A percentile compares a stretch with the other conserved stretches of the same genome.
These are phyloP conservation scores for Zoanthus sociatus DNA, from an alignment of 92 coral and sea anemone genomes.

Conservation along the genomic window DNA sequence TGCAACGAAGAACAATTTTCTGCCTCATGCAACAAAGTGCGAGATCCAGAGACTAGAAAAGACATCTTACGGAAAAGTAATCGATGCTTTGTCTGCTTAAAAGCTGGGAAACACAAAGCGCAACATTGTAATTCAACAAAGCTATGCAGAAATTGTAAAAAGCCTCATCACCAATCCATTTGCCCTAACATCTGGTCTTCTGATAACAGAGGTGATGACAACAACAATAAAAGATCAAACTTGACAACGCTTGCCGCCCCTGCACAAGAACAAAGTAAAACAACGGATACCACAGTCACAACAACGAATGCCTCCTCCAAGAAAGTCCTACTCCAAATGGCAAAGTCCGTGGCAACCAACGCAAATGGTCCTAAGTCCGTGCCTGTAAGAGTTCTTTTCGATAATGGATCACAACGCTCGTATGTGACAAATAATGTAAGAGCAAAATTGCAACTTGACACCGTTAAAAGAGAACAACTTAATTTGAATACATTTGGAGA, in stretches of 20 bases:
- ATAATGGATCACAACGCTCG: no score
- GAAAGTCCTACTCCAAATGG: constrained; percentile 42
- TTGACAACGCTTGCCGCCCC: constrained; percentile 24
- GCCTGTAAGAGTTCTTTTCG: no score
- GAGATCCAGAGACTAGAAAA: constrained; percentile 15
- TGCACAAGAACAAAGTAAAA: constrained; percentile 8
- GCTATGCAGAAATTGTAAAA: constrained; percentile 12
- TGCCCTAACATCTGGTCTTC: constrained; percentile 12
- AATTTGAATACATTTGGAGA: not conserved
- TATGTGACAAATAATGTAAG: no score
- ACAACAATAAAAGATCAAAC: constrained; percentile 11
- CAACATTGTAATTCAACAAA: constrained; percentile 28
- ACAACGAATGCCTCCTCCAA: constrained; percentile 24
- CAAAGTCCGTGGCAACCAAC: not conserved
- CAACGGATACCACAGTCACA: constrained; percentile 19
- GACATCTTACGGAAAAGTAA: constrained; percentile 39
- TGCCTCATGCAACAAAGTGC: constrained; percentile 50
- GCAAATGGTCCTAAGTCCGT: no score
- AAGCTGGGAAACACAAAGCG: constrained; percentile 35
- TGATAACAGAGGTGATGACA: constrained; percentile 9
- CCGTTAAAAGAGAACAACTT: no score
- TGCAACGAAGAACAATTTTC: constrained; percentile 53
- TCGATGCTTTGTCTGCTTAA: constrained; percentile 53
- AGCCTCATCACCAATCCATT: constrained; percentile 35
- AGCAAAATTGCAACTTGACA: no score